Percentiles rank a stretch among this genome's conserved stretches.
Conservation (phyloP, 2,113 vertebrate species). For the Cygnus atratus region DNA sequence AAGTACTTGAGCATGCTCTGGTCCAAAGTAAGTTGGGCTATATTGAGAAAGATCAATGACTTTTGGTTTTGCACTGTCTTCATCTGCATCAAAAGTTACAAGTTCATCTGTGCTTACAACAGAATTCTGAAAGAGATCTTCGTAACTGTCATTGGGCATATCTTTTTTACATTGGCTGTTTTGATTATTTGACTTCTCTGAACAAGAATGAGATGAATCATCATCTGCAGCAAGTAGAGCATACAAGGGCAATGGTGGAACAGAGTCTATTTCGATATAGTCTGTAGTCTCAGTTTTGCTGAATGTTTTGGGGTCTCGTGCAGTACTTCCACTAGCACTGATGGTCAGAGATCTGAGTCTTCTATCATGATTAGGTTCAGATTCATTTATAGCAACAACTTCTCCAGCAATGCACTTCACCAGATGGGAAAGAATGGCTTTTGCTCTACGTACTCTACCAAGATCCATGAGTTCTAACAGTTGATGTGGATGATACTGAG, state of each 20-base stretch:
- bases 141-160: conserved; percentile 82
- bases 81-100: conserved; percentile 79
- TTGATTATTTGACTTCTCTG: conserved; percentile 79
- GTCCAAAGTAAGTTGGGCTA: conserved; percentile 92
- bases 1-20: conserved; percentile 93
- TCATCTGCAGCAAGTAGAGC: conserved; percentile 93
- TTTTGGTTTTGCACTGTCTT: conserved; percentile 79
- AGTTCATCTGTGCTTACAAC: conserved; percentile 70
- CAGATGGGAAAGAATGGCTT: conserved; percentile 95
- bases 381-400: conserved; percentile 88
- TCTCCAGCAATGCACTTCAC: conserved; percentile 98
- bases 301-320: conserved; percentile 89
- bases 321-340: conserved; percentile 92
- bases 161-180: conserved; percentile 79
- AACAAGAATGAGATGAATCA: conserved; percentile 77
- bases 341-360: conserved; percentile 90
- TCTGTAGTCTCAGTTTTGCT: conserved; percentile 86
- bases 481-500: conserved; percentile 96
- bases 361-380: conserved; percentile 79
- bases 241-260: conserved; percentile 94
- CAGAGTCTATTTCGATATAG: conserved; percentile 94
- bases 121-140: conserved; percentile 89
- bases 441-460: conserved; percentile 91
- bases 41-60: conserved; percentile 95
- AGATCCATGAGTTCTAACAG: conserved; percentile 97